A percentile compares a stretch with the other conserved stretches of the same genome.
phyloP scores from a whole-genome alignment of 2,797 vertebrate genomes.

The Setipinna tenuifilis region DNA sequence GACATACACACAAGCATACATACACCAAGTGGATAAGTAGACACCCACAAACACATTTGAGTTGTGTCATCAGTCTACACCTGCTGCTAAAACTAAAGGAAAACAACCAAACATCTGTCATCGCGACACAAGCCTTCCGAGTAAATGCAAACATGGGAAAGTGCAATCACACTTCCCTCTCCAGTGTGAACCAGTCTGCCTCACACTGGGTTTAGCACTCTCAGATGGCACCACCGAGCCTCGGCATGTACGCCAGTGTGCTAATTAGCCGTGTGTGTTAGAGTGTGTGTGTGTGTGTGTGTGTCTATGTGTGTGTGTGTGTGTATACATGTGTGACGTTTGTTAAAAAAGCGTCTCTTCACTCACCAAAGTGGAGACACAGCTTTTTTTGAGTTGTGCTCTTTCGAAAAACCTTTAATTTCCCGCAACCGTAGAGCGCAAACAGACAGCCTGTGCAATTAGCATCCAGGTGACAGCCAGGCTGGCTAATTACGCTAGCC shows the following conservation, averaged over 20 bases:
- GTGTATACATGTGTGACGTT: neutral
- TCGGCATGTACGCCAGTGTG: neutral
- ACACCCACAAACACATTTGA: neutral
- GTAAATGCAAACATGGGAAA: neutral
- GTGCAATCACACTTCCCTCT: neutral
- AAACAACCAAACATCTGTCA: neutral
- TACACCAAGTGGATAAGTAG: conserved; percentile 10
- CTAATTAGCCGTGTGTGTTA: neutral
- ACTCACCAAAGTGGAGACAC: conserved; percentile 19
- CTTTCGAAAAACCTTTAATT: conserved; percentile 43
- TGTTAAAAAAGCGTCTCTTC: conserved; percentile 25
- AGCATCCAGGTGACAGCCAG: conserved; percentile 37
- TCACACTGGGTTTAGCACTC: neutral
- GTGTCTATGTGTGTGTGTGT: neutral
- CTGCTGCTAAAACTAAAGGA: neutral
- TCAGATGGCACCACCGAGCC: neutral
- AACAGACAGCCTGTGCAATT: conserved; percentile 48
- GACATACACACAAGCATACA: neutral
- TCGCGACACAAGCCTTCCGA: neutral
- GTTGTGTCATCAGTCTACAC: neutral
- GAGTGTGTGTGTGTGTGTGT: neutral
- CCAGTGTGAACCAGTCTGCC: neutral
- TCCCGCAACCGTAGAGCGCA: conserved; percentile 31
- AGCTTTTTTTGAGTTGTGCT: conserved; percentile 27
- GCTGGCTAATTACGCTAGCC: conserved; percentile 43